Evolutionary conservation across 2,888 invertebrate genomes (phyloP).

Genomic region (Itoplectis maculator): DNA sequence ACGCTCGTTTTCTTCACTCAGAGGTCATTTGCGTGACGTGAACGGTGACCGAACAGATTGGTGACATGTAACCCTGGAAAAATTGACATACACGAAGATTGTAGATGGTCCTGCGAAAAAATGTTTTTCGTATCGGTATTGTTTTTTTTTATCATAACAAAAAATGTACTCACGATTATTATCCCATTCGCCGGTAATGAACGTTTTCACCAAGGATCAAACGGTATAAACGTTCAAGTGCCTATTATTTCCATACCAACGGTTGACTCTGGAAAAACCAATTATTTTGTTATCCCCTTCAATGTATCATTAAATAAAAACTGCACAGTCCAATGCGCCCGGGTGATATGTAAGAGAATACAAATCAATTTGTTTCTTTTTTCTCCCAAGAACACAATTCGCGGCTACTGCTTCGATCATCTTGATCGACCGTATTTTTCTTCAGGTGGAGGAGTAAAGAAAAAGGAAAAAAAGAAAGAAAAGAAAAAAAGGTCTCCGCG

Average conservation of each 20-base stretch:
- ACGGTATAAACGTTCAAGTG: too few relatives aligned
- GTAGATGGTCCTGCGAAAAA: neutral
- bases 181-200: neutral
- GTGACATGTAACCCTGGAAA: neutral
- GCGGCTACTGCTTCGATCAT: too few relatives aligned
- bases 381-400: neutral
- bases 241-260: neutral
- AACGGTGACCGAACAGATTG: neutral
- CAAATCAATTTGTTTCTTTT: neutral
- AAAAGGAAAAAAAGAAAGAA: neutral
- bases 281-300: neutral
- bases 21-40: neutral
- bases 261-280: neutral
- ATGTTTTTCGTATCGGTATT: neutral
- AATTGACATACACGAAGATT: neutral
- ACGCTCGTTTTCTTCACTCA: constrained; percentile 4
- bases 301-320: neutral
- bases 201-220: neutral
- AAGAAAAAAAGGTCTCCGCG: neutral
- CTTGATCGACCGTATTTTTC: neutral
- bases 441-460: neutral
- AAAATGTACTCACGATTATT: too few relatives aligned
- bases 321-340: neutral
- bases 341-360: neutral
- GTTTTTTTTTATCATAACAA: too few relatives aligned